Base-by-base conservation (phyloP, 2,888 invertebrate genomes). In the Molorchus minor region DNA sequence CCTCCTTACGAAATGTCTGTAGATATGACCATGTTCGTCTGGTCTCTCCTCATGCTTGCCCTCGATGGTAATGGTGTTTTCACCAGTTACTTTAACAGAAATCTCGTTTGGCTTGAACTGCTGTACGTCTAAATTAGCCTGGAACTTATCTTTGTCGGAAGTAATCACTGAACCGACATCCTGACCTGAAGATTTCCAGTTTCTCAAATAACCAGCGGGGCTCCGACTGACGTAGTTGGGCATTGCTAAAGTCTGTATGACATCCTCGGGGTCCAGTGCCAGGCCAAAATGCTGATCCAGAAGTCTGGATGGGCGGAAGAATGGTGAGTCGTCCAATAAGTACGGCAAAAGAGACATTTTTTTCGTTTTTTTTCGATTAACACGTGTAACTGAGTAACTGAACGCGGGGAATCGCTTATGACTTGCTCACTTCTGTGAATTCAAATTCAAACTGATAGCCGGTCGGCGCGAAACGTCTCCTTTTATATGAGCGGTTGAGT, bases 91-190 rank as follows among this genome's bases (percentile, higher is more conserved):
- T 12, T 46, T 46, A 3, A 46, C 46, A 3, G 46, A 17, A 16
- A 46, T 46, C 12, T 46, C 46, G 10, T 46, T 33, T 1, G 46
- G 46, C 12, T 46, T 30, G 46, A 46, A 46, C 33, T 46, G 46
- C 17, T 12, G 19, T 10, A 46, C 46, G 17, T 46, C 46, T 2
- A 46, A 8, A 19, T 46, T 30, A 19, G 46, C 46, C 8, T 46
- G 33, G 16, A 46, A 46, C 19, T 46, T 33, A 25, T 46, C 46
- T n/a, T 46, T 33, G n/a, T 33, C 46, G 33, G 33, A 33, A 13
- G 25, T 29, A 7, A 44, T 29, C 1, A 29, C 15, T 12, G 44
- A 44, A n/a, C 30, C 46, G 13, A n/a, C 17, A 25, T 46, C 44
- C 13, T 13, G 29, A 7, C 5, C 44, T 8, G 21, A 12, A 8